These are phyloP conservation scores for Nycticebus coucang DNA, from an alignment of 2,113 vertebrate genomes.

Conservation along the genomic window DNA sequence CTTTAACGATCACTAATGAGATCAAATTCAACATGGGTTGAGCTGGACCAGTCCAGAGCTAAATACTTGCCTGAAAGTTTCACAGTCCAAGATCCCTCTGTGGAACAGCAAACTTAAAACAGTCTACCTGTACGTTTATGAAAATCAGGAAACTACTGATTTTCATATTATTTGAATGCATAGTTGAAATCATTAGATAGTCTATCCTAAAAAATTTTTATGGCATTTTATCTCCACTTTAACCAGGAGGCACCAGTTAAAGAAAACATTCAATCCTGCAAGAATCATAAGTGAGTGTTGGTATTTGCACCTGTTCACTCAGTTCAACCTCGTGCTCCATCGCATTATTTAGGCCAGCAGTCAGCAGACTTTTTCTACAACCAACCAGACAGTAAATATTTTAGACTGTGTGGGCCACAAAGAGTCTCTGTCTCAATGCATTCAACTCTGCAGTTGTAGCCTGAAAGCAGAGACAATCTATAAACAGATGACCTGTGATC, in stretches of 20 bases:
- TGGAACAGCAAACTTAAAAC: neutral
- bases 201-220: neutral
- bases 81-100: neutral
- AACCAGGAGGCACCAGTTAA: neutral
- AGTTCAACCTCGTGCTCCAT: too few relatives aligned
- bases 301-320: neutral
- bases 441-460: neutral
- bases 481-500: neutral
- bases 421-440: neutral
- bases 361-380: neutral
- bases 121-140: neutral
- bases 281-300: neutral
- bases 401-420: neutral
- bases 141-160: neutral
- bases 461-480: neutral
- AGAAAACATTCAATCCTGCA: neutral
- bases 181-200: neutral
- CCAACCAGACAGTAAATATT: neutral
- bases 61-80: neutral
- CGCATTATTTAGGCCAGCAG: neutral
- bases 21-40: neutral
- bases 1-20: neutral
- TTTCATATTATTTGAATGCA: neutral
- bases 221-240: neutral
- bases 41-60: neutral